Evolutionary conservation across 1,140 invertebrate genomes (phyloP), one percentile per base, ranked within the genome.

Genomic region (Coptotermes formosanus): DNA sequence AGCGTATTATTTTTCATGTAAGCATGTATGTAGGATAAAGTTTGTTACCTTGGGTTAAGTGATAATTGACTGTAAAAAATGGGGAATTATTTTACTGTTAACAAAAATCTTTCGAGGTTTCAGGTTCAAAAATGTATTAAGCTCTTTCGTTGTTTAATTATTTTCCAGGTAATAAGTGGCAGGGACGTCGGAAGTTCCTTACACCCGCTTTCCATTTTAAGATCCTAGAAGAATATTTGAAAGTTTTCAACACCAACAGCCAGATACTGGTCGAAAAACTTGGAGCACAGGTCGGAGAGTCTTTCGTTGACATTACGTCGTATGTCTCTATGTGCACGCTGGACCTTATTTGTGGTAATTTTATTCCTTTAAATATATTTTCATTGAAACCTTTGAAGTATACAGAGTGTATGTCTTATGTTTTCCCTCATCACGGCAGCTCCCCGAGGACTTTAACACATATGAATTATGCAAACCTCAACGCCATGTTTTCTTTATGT

Each of bases 181-280:
- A 90, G 38, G 87, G 86, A 0, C 89, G 93, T 82, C 89, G 94
- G 19, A 94, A 93, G 88, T 89, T 95, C 81, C 88, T 95, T 23
- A 95, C 94, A 0, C 94, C 94, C 21, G 93, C 94, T 8, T 95
- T 95, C 88, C 94, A 95, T 89, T 95, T 95, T 88, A 92, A 93
- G 87, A 95, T 95, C 84, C 89, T 95, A 23, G 92, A 95, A 85
- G 92, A 94, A 87, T 95, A 95, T 88, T 69, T 95, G 7, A 90
- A 91, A 6, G 91, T 94, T 16, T 94, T 95, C 89, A 94, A 94
- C 88, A 90, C 92, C 75, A 93, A 95, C 88, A 89, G 91, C 30
- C 86, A 89, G 23, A 90, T 92, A 45, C 88, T 95, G 83, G 87
- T 92, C 0, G 83, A 91, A 2, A 91, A 92, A 86, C 89, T 95